Conservation (phyloP, 2,888 invertebrate species). For the Himalopsyche kuldschensis region DNA sequence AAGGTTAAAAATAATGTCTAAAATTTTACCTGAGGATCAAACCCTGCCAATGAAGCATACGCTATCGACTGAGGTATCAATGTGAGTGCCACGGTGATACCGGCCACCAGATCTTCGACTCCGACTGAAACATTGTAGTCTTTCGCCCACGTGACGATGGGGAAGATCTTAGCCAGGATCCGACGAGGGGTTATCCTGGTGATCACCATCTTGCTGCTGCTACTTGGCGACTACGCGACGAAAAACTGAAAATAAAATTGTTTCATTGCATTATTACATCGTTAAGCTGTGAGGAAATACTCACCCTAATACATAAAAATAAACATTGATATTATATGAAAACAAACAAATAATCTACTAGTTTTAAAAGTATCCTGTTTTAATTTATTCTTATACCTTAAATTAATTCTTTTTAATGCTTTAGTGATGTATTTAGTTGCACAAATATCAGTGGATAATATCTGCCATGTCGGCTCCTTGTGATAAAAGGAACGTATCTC, state of each 20-base stretch:
- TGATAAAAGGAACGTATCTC: too few species aligned
- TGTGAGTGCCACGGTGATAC: conserved; percentile 75
- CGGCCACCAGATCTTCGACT: conserved; percentile 72
- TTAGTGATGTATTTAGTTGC: too few species aligned
- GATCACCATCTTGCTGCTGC: not conserved
- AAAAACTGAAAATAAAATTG: not conserved
- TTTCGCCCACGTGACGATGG: conserved; percentile 63
- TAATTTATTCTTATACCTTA: too few species aligned
- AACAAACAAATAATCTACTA: too few species aligned
- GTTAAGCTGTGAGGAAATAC: not conserved
- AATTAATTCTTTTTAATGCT: too few species aligned
- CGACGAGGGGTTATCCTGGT: not conserved
- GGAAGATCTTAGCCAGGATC: conserved; percentile 50
- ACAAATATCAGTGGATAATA: too few species aligned
- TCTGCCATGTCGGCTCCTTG: too few species aligned
- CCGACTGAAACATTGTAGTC: conserved; percentile 60
- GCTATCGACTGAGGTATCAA: conserved; percentile 79
- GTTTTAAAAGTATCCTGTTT: too few species aligned
- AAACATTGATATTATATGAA: not conserved
- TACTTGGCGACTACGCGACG: not conserved
- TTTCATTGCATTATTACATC: too few species aligned
- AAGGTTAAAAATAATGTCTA: not conserved
- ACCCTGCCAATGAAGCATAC: conserved; percentile 72
- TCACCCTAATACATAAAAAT: too few species aligned
- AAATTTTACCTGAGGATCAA: conserved; percentile 67